phyloP scores from a whole-genome alignment of 2,797 vertebrate species.

The Paratrypauchen microcephalus region DNA sequence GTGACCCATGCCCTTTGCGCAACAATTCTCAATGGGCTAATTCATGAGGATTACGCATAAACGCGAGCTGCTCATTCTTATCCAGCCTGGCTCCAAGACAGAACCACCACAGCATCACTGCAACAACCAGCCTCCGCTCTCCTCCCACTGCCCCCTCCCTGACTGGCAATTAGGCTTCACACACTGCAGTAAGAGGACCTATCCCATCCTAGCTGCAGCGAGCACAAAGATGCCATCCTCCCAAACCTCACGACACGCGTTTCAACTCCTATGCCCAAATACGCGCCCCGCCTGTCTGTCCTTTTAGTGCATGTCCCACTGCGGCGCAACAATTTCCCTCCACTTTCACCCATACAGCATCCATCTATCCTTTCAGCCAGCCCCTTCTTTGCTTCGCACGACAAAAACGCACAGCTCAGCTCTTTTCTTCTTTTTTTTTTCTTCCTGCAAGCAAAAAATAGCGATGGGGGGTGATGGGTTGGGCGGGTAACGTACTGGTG shows the following conservation, averaged over 20 bases:
- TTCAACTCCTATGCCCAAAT: conserved; percentile 12
- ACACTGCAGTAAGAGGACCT: conserved; percentile 67
- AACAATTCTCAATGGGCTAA: conserved; percentile 63
- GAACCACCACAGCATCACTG: conserved; percentile 63
- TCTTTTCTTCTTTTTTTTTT: conserved; percentile 55
- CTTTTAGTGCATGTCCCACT: conserved; percentile 52
- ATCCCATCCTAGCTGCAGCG: conserved; percentile 54
- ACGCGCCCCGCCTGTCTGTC: conserved; percentile 31
- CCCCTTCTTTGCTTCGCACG: conserved; percentile 35
- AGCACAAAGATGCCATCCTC: conserved; percentile 50
- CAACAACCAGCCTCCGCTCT: conserved; percentile 59
- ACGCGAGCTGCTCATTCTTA: conserved; percentile 35
- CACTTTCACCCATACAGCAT: conserved; percentile 14
- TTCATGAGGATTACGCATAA: conserved; percentile 66
- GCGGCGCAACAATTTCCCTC: conserved; percentile 49
- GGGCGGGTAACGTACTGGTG: conserved; percentile 65
- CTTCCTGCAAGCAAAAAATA: conserved; percentile 33
- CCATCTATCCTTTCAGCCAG: conserved; percentile 6
- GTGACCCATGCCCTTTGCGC: conserved; percentile 51
- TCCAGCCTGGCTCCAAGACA: conserved; percentile 56
- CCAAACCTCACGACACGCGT: conserved; percentile 21
- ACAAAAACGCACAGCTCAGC: conserved; percentile 78
- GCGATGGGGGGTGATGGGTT: conserved; percentile 41
- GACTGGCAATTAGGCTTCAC: conserved; percentile 63
- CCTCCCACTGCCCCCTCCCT: conserved; percentile 19